Evolutionary conservation across 2,797 vertebrate genomes (phyloP).

Genomic region (Neosalanx taihuensis): DNA sequence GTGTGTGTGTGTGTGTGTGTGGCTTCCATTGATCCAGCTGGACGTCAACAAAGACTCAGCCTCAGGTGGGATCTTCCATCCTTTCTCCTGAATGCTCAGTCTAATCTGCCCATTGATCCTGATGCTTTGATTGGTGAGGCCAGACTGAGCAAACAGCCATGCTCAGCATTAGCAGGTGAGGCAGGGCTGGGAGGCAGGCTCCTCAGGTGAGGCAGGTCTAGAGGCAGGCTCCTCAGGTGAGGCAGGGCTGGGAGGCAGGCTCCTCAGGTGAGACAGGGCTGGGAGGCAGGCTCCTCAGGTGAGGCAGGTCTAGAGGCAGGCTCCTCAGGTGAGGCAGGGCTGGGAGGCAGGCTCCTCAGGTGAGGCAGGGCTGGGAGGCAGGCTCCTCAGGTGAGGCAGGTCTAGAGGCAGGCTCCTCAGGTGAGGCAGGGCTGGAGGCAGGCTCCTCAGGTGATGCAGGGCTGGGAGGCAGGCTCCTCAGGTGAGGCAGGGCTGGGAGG

Average conservation of each 20-base stretch:
- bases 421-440: slow-evolving; percentile 49
- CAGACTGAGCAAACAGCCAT: slow-evolving; percentile 60
- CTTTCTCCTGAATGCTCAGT: background rate
- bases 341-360: no score
- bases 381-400: no score
- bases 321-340: no score
- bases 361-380: no score
- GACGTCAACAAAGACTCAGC: slow-evolving; percentile 63
- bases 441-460: slow-evolving; percentile 31
- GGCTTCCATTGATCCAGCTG: slow-evolving; percentile 68
- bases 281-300: slow-evolving; percentile 47
- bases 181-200: no score
- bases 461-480: no score
- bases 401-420: no score
- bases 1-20: background rate
- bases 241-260: no score
- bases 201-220: no score
- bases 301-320: slow-evolving; percentile 23
- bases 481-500: no score
- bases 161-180: slow-evolving; percentile 43
- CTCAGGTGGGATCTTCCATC: no score
- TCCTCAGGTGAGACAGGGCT: slow-evolving; percentile 35
- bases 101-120: slow-evolving; percentile 69
- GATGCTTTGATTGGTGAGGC: slow-evolving; percentile 70
- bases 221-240: no score